phyloP scores from a whole-genome alignment of 1,140 invertebrate genomes.

The Trialeurodes vaporariorum region DNA sequence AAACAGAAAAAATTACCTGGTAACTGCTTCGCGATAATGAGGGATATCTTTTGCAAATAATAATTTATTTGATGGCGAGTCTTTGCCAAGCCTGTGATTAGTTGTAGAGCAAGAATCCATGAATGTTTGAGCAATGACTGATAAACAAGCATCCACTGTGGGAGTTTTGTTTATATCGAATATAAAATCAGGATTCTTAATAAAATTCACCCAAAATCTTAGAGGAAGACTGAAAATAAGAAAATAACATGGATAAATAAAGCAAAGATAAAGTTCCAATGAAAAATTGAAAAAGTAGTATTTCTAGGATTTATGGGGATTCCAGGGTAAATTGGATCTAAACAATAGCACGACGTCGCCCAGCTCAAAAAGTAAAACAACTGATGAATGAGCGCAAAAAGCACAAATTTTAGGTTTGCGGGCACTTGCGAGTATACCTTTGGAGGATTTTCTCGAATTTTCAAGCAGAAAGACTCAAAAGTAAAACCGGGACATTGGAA shows the following conservation, averaged over 20 bases:
- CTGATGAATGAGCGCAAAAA: too few relatives aligned
- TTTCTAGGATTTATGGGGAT: too few relatives aligned
- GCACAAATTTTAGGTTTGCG: too few relatives aligned
- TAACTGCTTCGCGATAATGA: conserved; percentile 39
- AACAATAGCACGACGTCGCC: too few relatives aligned
- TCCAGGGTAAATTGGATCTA: too few relatives aligned
- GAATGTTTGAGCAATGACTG: conserved; percentile 90
- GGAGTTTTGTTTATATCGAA: conserved; percentile 91
- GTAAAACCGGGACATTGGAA: too few relatives aligned
- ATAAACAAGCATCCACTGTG: conserved; percentile 82
- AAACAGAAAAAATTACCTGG: conserved; percentile 59
- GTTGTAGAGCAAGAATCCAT: conserved; percentile 88
- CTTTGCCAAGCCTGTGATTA: conserved; percentile 80
- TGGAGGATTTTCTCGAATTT: too few relatives aligned
- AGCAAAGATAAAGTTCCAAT: conserved; percentile 8
- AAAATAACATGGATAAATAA: conserved; percentile 12
- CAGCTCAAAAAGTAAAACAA: too few relatives aligned
- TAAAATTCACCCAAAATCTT: conserved; percentile 93
- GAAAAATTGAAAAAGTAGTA: too few relatives aligned
- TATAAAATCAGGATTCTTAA: conserved; percentile 94
- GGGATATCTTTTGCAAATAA: conserved; percentile 67
- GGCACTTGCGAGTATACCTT: too few relatives aligned
- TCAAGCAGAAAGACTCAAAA: too few relatives aligned
- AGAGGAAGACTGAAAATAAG: conserved; percentile 60
- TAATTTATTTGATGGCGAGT: conserved; percentile 89